These are phyloP conservation scores for Acromyrmex echinatior DNA, from an alignment of 1,140 invertebrate species.

Conservation along the genomic window DNA sequence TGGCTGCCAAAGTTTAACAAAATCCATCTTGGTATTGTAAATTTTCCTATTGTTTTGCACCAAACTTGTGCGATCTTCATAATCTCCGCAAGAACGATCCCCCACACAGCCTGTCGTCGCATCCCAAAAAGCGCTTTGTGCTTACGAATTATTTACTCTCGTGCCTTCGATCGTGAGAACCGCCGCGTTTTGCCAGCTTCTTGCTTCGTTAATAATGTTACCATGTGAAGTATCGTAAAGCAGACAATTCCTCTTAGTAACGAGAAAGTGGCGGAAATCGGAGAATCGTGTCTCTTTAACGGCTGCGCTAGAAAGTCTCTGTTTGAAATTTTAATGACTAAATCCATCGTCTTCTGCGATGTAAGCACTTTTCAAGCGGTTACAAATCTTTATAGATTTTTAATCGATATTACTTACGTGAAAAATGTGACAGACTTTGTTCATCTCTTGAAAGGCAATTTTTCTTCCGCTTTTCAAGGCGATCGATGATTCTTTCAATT, in stretches of 20 bases:
- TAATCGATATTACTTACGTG: constrained; percentile 49
- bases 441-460: not conserved
- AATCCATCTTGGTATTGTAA: constrained; percentile 38
- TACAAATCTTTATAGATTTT: constrained; percentile 37
- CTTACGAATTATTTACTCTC: constrained; percentile 54
- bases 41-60: constrained; percentile 56
- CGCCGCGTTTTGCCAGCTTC: constrained; percentile 27
- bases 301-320: constrained; percentile 22
- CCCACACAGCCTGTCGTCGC: constrained; percentile 11
- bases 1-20: constrained; percentile 44
- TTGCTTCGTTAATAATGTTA: constrained; percentile 57
- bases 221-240: constrained; percentile 36
- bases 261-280: constrained; percentile 26
- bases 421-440: constrained; percentile 10
- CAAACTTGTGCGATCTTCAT: constrained; percentile 47
- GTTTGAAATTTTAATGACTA: constrained; percentile 34
- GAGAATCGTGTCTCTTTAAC: constrained; percentile 2
- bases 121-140: constrained; percentile 43
- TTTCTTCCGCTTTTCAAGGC: not conserved
- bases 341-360: not conserved
- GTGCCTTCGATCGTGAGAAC: constrained; percentile 24
- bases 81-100: constrained; percentile 52
- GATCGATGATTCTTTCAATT: not conserved
- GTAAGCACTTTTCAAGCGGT: constrained; percentile 38
- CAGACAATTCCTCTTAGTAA: constrained; percentile 37